Percentiles rank a stretch among this genome's conserved stretches.
Evolutionary conservation across 2,113 vertebrate genomes (phyloP).

Genomic region (Muscicapa adusta): DNA sequence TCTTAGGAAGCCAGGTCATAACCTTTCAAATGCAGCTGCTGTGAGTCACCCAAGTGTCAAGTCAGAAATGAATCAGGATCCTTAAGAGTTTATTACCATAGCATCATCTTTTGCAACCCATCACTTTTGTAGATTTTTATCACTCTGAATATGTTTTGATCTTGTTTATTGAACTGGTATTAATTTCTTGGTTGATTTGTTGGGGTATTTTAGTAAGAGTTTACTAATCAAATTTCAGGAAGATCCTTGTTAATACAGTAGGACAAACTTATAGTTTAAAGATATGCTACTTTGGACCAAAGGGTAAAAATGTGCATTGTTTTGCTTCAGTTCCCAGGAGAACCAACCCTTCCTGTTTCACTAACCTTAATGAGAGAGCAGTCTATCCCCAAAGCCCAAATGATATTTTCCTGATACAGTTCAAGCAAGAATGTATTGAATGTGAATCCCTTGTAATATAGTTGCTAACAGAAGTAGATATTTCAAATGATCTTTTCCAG

Average conservation of each 20-base stretch:
- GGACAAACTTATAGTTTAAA: background rate
- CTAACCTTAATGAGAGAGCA: slow-evolving; percentile 41
- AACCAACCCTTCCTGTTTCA: background rate
- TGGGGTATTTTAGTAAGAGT: background rate
- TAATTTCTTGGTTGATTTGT: background rate
- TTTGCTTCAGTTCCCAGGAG: background rate
- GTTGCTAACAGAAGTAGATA: slow-evolving; percentile 10
- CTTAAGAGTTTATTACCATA: background rate
- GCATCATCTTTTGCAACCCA: background rate
- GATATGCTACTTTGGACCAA: background rate
- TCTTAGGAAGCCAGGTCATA: background rate
- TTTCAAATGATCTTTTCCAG: background rate
- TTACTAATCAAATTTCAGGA: background rate
- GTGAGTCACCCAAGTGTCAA: background rate
- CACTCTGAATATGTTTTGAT: background rate
- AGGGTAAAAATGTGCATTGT: background rate
- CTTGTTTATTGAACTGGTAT: background rate
- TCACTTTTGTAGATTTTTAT: background rate
- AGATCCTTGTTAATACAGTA: background rate
- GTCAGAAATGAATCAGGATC: background rate
- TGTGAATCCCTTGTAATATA: background rate
- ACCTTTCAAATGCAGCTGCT: background rate
- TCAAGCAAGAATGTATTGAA: background rate
- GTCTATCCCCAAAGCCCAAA: slow-evolving; percentile 25
- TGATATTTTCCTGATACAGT: slow-evolving; percentile 14